Percentiles rank a stretch among this genome's conserved stretches.
Conservation (phyloP, 2,888 invertebrate species). For the Eurois occulta region DNA sequence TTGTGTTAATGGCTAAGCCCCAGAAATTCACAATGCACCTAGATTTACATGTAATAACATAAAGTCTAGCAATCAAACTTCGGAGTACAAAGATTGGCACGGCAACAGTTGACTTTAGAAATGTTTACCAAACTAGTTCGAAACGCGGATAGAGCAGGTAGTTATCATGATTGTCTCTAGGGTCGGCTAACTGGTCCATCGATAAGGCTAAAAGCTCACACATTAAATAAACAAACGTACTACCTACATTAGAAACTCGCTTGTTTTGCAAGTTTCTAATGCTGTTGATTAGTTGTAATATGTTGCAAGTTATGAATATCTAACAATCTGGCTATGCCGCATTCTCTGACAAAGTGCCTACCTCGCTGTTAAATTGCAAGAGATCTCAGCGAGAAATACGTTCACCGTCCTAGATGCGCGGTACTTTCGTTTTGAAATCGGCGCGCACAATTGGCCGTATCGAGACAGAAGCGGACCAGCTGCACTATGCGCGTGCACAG, state of each 20-base stretch:
- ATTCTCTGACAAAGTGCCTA: slow-evolving; percentile 83
- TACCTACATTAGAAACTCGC: slow-evolving; percentile 81
- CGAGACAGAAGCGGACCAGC: slow-evolving; percentile 85
- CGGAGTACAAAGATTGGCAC: slow-evolving; percentile 31
- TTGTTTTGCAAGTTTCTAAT: slow-evolving; percentile 78
- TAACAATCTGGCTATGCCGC: slow-evolving; percentile 84
- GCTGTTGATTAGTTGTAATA: slow-evolving; percentile 75
- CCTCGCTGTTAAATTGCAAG: slow-evolving; percentile 87
- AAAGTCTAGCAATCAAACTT: slow-evolving; percentile 18
- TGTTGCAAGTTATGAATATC: slow-evolving; percentile 87
- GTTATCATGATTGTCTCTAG: slow-evolving; percentile 53
- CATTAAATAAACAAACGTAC: slow-evolving; percentile 73
- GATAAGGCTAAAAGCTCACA: slow-evolving; percentile 63
- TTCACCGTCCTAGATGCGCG: slow-evolving; percentile 90
- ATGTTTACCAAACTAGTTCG: slow-evolving; percentile 40
- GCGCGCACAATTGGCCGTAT: slow-evolving; percentile 90
- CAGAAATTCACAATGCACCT: slow-evolving; percentile 13
- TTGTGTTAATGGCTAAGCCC: slow-evolving; percentile 24
- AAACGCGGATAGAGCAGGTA: slow-evolving; percentile 48
- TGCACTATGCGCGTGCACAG: slow-evolving; percentile 69
- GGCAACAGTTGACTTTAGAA: slow-evolving; percentile 39
- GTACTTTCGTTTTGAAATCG: slow-evolving; percentile 91
- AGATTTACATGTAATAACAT: slow-evolving; percentile 38
- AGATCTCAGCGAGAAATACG: slow-evolving; percentile 89
- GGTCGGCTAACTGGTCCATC: slow-evolving; percentile 54